These are phyloP conservation scores for Caretta caretta DNA, from an alignment of 2,113 vertebrate genomes.

Conservation along the genomic window DNA sequence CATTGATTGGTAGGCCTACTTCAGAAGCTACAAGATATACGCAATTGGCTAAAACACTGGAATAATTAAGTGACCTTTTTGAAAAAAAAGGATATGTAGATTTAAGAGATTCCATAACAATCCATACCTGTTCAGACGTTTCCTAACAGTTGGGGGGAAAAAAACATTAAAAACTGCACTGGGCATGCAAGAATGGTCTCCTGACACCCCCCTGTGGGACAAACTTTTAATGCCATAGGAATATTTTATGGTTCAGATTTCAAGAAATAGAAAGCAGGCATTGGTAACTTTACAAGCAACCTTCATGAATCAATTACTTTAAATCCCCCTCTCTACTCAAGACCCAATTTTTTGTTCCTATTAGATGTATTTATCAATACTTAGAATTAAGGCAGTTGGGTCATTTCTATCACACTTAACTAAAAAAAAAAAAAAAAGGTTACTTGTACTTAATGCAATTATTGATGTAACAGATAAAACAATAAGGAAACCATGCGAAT, in stretches of 20 bases:
- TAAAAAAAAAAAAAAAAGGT: no score
- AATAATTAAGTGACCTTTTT: not conserved
- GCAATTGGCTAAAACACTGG: not conserved
- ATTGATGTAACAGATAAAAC: not conserved
- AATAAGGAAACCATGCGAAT: not conserved
- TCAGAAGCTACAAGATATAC: not conserved
- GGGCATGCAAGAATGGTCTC: not conserved
- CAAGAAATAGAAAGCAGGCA: not conserved
- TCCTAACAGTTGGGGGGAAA: not conserved
- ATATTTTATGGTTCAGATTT: rapidly evolving
- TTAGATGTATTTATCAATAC: not conserved
- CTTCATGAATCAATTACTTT: not conserved
- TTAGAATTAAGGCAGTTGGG: not conserved
- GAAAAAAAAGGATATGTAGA: not conserved
- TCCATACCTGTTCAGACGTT: not conserved
- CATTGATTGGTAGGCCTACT: not conserved
- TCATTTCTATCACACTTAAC: not conserved
- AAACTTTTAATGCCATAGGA: not conserved
- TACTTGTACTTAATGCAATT: not conserved
- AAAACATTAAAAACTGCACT: not conserved
- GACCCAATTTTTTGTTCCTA: not conserved
- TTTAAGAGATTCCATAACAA: not conserved
- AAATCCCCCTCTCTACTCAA: not conserved
- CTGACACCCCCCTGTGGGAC: not conserved
- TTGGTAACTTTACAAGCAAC: not conserved